Conservation (phyloP, 2,113 vertebrate species). For the Balaeniceps rex region DNA sequence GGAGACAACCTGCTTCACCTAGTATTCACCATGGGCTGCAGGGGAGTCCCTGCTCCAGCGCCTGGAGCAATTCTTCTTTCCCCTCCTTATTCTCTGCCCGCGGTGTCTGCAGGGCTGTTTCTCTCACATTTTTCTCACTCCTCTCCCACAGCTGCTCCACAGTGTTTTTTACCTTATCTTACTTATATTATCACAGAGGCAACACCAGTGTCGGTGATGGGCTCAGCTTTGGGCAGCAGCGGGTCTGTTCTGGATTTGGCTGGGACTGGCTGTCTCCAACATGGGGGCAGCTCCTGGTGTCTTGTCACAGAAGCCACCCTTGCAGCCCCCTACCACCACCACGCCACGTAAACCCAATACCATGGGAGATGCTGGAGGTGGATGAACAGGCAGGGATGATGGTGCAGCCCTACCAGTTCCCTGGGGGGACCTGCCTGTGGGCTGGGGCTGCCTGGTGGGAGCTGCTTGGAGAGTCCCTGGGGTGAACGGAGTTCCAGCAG, state of each 20-base stretch:
- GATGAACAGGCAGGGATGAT: not conserved
- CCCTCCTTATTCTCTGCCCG: not conserved
- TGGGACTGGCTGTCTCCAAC: not conserved
- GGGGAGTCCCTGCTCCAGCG: not conserved
- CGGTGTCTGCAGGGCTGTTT: not conserved
- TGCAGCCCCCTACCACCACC: not conserved
- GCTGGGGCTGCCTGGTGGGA: not conserved
- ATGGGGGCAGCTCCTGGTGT: not conserved
- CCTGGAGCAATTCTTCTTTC: not conserved
- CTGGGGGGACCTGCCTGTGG: not conserved
- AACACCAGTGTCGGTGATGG: not conserved
- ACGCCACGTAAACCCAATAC: fast-evolving
- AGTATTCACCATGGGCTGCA: not conserved
- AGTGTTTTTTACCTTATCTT: not conserved
- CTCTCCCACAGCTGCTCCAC: not conserved
- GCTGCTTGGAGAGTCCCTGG: fast-evolving
- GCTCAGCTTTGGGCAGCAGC: not conserved
- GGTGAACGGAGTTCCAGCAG: not conserved
- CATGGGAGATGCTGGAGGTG: not conserved
- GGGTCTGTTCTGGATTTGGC: not conserved
- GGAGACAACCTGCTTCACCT: not conserved
- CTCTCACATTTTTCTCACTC: not conserved
- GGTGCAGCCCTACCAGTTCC: not conserved
- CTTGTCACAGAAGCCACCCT: not conserved
- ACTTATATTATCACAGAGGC: not conserved